Conservation (phyloP, 2,797 vertebrate genomes). For the Alca torda region DNA sequence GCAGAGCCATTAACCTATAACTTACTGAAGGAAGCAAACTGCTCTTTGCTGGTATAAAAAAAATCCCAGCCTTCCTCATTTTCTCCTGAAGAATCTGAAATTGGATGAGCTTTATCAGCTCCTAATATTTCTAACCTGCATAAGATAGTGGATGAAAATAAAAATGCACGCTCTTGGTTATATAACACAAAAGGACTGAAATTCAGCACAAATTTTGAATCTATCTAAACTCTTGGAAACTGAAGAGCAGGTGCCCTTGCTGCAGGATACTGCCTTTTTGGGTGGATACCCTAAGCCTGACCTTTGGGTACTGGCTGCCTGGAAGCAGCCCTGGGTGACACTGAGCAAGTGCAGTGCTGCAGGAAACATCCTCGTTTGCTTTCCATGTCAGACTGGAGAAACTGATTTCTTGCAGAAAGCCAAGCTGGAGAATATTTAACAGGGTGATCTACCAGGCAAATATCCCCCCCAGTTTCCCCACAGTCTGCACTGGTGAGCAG, state of each 20-base stretch:
- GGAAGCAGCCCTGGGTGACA: not conserved
- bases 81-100: not conserved
- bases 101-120: not conserved
- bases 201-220: not conserved
- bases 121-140: not conserved
- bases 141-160: not conserved
- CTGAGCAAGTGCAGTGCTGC: not conserved
- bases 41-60: not conserved
- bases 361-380: not conserved
- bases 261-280: not conserved
- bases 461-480: not conserved
- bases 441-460: not conserved
- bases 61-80: not conserved
- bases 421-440: not conserved
- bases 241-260: not conserved
- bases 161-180: not conserved
- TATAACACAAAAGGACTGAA: not conserved
- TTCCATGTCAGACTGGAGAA: not conserved
- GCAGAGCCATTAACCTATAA: conserved; percentile 5
- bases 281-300: not conserved
- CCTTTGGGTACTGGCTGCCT: fast-evolving
- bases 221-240: not conserved
- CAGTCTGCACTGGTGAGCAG: not conserved
- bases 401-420: not conserved
- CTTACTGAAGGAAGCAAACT: not conserved